A percentile compares a stretch with the other conserved stretches of the same genome.
Evolutionary conservation across 2,113 vertebrate genomes (phyloP).

Genomic region (Pagrus major): DNA sequence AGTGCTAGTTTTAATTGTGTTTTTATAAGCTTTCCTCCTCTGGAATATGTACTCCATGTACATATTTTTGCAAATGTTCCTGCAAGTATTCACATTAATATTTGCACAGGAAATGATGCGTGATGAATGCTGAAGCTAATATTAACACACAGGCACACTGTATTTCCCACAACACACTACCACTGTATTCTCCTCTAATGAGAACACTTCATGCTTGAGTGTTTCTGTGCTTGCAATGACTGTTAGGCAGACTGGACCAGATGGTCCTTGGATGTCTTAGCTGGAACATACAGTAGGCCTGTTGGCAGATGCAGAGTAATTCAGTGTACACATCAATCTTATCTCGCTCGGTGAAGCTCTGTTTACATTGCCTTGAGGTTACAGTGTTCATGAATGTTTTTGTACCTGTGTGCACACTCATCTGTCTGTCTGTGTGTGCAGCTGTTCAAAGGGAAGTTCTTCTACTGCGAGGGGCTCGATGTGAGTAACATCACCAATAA

Average conservation of each 20-base stretch:
- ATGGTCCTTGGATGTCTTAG: conserved; percentile 19
- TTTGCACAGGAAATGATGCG: background rate
- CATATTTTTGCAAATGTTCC: conserved; percentile 2
- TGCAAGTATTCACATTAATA: background rate
- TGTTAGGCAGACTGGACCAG: conserved; percentile 36
- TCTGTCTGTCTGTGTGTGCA: conserved; percentile 68
- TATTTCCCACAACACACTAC: conserved; percentile 3
- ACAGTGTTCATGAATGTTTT: conserved; percentile 23
- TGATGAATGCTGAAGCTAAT: conserved; percentile 14
- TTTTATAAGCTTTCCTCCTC: background rate
- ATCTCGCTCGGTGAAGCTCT: conserved; percentile 11
- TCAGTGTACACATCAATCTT: conserved; percentile 24
- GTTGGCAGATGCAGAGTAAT: conserved; percentile 7
- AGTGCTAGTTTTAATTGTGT: no score
- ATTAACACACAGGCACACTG: background rate
- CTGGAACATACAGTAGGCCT: conserved; percentile 14
- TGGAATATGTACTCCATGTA: background rate
- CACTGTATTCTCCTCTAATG: conserved; percentile 27
- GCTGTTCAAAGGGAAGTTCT: conserved; percentile 99
- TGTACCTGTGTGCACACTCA: conserved; percentile 4
- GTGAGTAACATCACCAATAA: conserved; percentile 93
- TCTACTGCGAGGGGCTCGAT: conserved; percentile 92
- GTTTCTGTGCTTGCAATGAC: conserved; percentile 18
- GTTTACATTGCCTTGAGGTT: conserved; percentile 26
- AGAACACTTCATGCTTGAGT: conserved; percentile 26